Evolutionary conservation across 2,888 invertebrate species (phyloP), one percentile per base, ranked within the genome.

Genomic region (Drymonia ruficornis): DNA sequence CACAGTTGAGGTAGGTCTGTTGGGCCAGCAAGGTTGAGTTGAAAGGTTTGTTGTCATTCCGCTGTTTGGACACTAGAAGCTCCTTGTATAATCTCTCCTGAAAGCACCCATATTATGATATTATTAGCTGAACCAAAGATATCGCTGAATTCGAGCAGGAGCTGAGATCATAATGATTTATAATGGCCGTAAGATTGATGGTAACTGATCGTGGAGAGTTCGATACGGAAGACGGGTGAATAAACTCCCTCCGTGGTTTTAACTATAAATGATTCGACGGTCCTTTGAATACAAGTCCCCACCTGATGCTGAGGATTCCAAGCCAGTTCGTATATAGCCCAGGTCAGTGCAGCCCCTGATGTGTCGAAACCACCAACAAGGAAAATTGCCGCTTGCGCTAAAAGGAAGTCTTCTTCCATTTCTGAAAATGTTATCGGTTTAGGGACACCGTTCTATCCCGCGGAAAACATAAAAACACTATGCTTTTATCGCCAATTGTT

Each of bases 311-410:
- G 56, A 6, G 72, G 72, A n/a, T 74, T 42, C 56, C 72, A 74
- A 0, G 86, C 82, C 2, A 87, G 46, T 51, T 84, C 79, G 38
- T 81, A 82, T 0, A 69, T 49, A 4, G 49, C 5, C 55, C 65
- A 83, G 0, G 76, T 64, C 0, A 83, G 15, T 0, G 62, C 46
- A 0, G 65, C 56, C 0, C 73, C 79, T 0, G 76, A 63, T 0
- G 83, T 81, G n/a, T 87, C 86, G 18, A 81, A 85, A 0, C 85
- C 87, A 0, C 70, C 87, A 28, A 81, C 65, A 3, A 87, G 44
- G 53, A 87, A 78, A 1, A 80, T 50, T 0, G 76, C 75, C 0
- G 81, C 84, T 57, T 86, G 86, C 0, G 86, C 76, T 2, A 83
- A 48, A 2, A 87, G 44, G 0, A 82, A 34, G 19, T 81, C 78